Conservation (phyloP, 1,140 invertebrate genomes). For the Drosophila triauraria region DNA sequence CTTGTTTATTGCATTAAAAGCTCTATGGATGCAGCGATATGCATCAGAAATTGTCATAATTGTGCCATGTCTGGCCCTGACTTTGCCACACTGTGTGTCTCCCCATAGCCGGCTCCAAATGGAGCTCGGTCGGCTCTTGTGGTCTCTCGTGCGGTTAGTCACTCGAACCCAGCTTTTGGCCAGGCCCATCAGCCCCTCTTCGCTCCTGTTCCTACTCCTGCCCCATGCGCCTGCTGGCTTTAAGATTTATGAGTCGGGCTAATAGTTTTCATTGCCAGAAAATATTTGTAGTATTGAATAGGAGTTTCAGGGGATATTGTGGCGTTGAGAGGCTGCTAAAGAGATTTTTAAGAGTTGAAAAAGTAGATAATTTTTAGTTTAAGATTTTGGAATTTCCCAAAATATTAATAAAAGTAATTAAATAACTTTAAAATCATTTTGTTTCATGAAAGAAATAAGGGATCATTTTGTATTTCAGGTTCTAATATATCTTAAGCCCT, state of each 20-base stretch:
- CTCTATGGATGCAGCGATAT: conserved; percentile 71
- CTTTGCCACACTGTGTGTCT: conserved; percentile 27
- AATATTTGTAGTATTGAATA: conserved; percentile 28
- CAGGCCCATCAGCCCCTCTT: not conserved
- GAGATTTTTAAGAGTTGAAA: not conserved
- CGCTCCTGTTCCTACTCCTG: not conserved
- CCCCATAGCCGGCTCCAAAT: conserved; percentile 22
- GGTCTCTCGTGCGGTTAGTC: conserved; percentile 41
- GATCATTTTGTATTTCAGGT: no score
- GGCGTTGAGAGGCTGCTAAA: not conserved
- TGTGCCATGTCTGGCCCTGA: conserved; percentile 78
- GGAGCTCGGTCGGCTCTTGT: conserved; percentile 43
- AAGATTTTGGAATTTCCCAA: not conserved
- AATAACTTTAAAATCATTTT: no score
- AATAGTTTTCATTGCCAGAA: conserved; percentile 73
- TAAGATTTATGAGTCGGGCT: conserved; percentile 70
- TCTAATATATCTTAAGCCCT: no score
- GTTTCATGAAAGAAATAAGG: not conserved
- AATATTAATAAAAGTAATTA: no score
- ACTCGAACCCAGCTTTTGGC: conserved; percentile 20
- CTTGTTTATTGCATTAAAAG: conserved; percentile 81
- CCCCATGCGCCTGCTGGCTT: conserved; percentile 1
- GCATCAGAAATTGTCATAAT: conserved; percentile 83
- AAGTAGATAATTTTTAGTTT: not conserved
- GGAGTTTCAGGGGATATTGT: conserved; percentile 20